A percentile compares a stretch with the other conserved stretches of the same genome.
phyloP scores from a whole-genome alignment of 1,140 invertebrate species.

The Drosophila simulans region DNA sequence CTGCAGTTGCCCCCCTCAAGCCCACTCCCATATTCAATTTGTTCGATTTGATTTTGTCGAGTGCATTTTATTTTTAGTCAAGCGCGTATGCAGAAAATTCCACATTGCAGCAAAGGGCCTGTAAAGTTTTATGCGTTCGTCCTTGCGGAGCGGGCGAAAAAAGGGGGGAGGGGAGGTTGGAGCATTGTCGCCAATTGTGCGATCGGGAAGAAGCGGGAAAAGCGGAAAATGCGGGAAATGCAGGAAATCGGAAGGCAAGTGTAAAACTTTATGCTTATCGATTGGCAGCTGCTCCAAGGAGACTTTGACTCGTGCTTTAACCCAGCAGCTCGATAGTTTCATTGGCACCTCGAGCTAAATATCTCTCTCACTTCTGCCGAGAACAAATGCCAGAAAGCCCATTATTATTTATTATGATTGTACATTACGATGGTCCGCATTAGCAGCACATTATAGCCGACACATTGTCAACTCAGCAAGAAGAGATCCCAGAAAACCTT shows the following conservation, averaged over 20 bases:
- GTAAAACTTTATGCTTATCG: constrained; percentile 76
- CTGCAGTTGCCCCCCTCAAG: too few species aligned
- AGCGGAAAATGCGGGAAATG: not conserved
- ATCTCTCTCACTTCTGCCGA: not conserved
- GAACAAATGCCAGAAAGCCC: constrained; percentile 37
- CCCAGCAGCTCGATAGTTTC: constrained; percentile 35
- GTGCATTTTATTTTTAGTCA: constrained; percentile 73
- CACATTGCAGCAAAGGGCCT: constrained; percentile 65
- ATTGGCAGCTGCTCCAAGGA: constrained; percentile 59
- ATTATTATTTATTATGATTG: constrained; percentile 79
- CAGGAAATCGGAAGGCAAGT: constrained; percentile 25
- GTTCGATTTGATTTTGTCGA: constrained; percentile 77
- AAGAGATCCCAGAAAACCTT: constrained; percentile 10
- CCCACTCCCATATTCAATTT: constrained; percentile 71
- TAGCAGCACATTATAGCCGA: constrained; percentile 67
- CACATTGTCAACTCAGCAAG: constrained; percentile 53
- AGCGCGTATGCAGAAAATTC: constrained; percentile 73
- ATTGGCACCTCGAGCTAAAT: constrained; percentile 30
- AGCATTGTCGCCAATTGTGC: constrained; percentile 51
- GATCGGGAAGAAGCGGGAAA: constrained; percentile 15
- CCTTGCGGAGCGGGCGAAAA: not conserved
- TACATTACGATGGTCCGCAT: constrained; percentile 71
- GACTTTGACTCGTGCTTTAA: constrained; percentile 42
- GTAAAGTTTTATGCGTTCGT: constrained; percentile 73
- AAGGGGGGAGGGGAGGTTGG: not conserved